Conservation (phyloP, 2,888 invertebrate species). For the Gymnocheta viridis region DNA sequence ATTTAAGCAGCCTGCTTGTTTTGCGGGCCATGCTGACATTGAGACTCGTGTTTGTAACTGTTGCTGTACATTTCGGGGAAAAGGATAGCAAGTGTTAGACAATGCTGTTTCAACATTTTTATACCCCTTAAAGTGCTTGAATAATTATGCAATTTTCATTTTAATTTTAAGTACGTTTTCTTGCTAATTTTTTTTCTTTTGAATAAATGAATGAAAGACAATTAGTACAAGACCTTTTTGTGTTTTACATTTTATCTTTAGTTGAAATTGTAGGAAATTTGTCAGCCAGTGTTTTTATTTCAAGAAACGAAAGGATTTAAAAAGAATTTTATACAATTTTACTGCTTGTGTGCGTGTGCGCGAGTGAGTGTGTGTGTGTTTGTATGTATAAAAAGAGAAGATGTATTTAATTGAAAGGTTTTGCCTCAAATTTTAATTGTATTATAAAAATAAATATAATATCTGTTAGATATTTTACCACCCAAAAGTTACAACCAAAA, state of each 20-base stretch:
- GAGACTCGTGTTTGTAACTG: neutral
- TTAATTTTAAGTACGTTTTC: constrained; percentile 62
- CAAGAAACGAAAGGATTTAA: neutral
- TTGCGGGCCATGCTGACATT: neutral
- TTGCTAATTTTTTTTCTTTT: constrained; percentile 15
- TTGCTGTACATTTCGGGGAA: neutral
- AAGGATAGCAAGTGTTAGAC: neutral
- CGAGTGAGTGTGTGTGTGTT: neutral
- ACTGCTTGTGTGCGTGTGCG: neutral
- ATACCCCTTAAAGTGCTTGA: constrained; percentile 52
- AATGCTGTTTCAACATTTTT: neutral
- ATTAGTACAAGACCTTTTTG: constrained; percentile 21
- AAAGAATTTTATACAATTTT: neutral
- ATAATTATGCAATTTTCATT: constrained; percentile 69
- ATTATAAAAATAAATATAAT: neutral
- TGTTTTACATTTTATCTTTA: neutral
- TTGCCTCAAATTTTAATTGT: neutral
- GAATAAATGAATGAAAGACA: constrained; percentile 41
- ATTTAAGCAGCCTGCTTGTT: neutral
- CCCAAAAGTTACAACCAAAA: neutral
- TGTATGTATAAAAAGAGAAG: neutral
- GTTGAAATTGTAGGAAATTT: constrained; percentile 16
- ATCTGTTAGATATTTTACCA: neutral
- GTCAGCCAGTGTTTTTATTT: neutral
- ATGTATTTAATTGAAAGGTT: constrained; percentile 2